These are phyloP conservation scores for Archaeoteleia sp. DNA, from an alignment of 2,888 invertebrate genomes.

Conservation along the genomic window DNA sequence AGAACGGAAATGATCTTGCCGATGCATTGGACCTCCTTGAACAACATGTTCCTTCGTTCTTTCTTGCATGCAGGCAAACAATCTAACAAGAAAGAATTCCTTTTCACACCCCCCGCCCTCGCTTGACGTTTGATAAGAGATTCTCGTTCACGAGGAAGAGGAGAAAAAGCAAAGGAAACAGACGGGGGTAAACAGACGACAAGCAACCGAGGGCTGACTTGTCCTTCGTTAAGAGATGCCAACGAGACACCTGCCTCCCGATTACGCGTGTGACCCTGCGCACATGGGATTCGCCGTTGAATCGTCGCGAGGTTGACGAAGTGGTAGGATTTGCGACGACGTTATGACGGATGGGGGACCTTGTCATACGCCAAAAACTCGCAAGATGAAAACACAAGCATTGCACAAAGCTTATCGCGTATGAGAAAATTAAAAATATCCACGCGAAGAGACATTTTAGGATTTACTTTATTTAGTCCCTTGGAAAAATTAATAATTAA, in stretches of 20 bases:
- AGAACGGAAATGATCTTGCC: conserved; percentile 15
- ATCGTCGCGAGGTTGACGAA: conserved; percentile 54
- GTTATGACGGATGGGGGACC: conserved; percentile 63
- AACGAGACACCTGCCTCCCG: conserved; percentile 72
- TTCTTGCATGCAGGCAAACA: conserved; percentile 46
- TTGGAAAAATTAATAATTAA: too few relatives aligned
- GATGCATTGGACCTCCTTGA: conserved; percentile 19
- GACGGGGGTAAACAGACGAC: conserved; percentile 30
- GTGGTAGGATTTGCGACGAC: conserved; percentile 59
- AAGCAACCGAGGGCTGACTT: conserved; percentile 55
- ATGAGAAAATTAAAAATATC: too few relatives aligned
- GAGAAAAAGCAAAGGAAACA: conserved; percentile 4
- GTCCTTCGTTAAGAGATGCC: conserved; percentile 72
- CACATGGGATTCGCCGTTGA: conserved; percentile 62
- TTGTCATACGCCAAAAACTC: conserved; percentile 13
- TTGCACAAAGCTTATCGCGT: neutral
- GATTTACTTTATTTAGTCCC: too few relatives aligned
- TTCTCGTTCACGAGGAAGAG: conserved; percentile 7
- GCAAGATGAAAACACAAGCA: conserved; percentile 3
- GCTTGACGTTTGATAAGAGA: conserved; percentile 10
- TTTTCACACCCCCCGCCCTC: conserved; percentile 52
- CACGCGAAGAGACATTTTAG: too few relatives aligned
- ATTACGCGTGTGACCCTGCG: conserved; percentile 66
- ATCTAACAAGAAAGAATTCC: conserved; percentile 46
- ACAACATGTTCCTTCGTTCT: conserved; percentile 23